phyloP scores from a whole-genome alignment of 2,113 vertebrate genomes.

The Phrynosoma platyrhinos region DNA sequence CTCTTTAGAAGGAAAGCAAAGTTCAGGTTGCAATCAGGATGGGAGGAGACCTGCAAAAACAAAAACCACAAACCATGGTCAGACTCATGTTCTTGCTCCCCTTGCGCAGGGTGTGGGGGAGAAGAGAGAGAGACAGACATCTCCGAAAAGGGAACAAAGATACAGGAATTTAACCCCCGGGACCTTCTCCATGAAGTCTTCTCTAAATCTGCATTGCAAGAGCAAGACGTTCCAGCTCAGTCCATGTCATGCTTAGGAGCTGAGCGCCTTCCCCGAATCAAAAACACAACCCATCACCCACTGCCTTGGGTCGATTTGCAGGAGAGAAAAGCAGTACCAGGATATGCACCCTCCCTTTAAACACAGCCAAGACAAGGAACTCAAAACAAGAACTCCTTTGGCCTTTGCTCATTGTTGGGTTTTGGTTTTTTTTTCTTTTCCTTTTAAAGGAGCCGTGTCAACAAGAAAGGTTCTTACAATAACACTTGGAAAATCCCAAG shows the following conservation, averaged over 20 bases:
- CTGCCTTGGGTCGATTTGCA: constrained; percentile 6
- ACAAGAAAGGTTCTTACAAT: constrained; percentile 12
- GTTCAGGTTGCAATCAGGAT: constrained; percentile 74
- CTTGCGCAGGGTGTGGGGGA: neutral
- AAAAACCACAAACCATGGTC: constrained; percentile 21
- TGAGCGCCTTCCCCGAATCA: constrained; percentile 38
- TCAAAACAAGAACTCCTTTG: constrained; percentile 16
- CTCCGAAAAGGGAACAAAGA: constrained; percentile 26
- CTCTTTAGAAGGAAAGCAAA: constrained; percentile 77
- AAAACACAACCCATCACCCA: neutral
- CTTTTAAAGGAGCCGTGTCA: neutral
- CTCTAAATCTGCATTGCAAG: constrained; percentile 68
- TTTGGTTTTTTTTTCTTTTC: too few species aligned
- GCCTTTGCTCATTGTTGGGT: neutral
- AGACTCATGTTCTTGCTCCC: constrained; percentile 16
- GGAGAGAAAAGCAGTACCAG: rapidly evolving
- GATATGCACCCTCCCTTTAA: rapidly evolving
- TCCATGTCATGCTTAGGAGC: constrained; percentile 58
- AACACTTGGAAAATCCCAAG: neutral
- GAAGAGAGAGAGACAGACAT: neutral
- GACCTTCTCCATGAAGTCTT: too few species aligned
- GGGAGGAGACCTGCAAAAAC: constrained; percentile 59
- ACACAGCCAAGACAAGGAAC: neutral
- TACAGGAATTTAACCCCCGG: constrained; percentile 44
- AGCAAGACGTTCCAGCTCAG: constrained; percentile 77